phyloP scores from a whole-genome alignment of 2,113 vertebrate species.

The Danio rerio region GRCz12tu NC_133181.1:12283001-12283500 shows the following conservation, averaged over 20 bases:
- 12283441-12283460: neutral
- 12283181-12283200: too few relatives aligned
- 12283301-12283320: too few relatives aligned
- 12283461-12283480: neutral
- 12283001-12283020: conserved; percentile 32
- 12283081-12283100: neutral
- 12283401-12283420: conserved; percentile 53
- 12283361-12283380: conserved; percentile 65
- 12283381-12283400: conserved; percentile 66
- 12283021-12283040: neutral
- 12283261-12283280: too few relatives aligned
- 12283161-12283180: too few relatives aligned
- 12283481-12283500: neutral
- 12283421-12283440: conserved; percentile 25
- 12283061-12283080: neutral
- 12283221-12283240: too few relatives aligned
- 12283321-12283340: neutral
- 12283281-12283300: too few relatives aligned
- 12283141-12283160: too few relatives aligned
- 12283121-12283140: too few relatives aligned
- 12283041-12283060: neutral
- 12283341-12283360: neutral
- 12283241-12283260: too few relatives aligned
- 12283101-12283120: too few relatives aligned
- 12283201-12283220: too few relatives aligned